These are phyloP conservation scores for Drosophila rubida DNA, from an alignment of 2,888 invertebrate genomes.

Conservation along the genomic window DNA sequence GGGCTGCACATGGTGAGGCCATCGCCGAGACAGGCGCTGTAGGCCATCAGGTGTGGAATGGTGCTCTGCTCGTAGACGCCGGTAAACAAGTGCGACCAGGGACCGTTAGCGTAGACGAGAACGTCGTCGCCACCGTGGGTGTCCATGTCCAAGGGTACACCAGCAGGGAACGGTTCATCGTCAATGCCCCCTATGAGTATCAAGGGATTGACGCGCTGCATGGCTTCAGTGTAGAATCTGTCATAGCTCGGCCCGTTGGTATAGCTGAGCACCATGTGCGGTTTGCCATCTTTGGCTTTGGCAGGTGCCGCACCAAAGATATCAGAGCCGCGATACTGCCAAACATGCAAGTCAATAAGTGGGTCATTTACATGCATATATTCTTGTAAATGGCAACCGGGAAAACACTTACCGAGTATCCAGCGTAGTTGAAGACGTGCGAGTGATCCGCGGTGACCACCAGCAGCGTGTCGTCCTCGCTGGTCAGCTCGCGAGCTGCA, in stretches of 20 bases:
- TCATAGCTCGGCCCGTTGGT: constrained; percentile 90
- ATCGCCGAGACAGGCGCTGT: constrained; percentile 90
- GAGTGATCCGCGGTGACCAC: constrained; percentile 94
- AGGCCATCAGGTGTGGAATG: constrained; percentile 91
- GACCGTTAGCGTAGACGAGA: constrained; percentile 90
- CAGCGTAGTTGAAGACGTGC: constrained; percentile 90
- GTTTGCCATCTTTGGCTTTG: constrained; percentile 86
- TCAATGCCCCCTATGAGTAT: constrained; percentile 58
- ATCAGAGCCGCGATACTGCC: constrained; percentile 75
- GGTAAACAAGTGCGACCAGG: constrained; percentile 92
- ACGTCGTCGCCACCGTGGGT: constrained; percentile 94
- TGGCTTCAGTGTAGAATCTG: constrained; percentile 69
- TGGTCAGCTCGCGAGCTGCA: constrained; percentile 87
- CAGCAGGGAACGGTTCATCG: constrained; percentile 86
- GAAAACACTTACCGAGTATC: constrained; percentile 87
- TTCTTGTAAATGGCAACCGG: no score
- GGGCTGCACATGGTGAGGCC: constrained; percentile 84
- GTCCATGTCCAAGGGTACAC: constrained; percentile 86
- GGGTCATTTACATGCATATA: neutral
- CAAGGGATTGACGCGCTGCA: constrained; percentile 78
- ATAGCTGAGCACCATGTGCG: constrained; percentile 90
- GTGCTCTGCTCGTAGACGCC: constrained; percentile 92
- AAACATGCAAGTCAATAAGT: neutral
- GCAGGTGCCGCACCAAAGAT: constrained; percentile 70
- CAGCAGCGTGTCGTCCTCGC: constrained; percentile 90